These are phyloP conservation scores for Nibea coibor DNA, from an alignment of 2,113 vertebrate genomes.

Conservation along the genomic window DNA sequence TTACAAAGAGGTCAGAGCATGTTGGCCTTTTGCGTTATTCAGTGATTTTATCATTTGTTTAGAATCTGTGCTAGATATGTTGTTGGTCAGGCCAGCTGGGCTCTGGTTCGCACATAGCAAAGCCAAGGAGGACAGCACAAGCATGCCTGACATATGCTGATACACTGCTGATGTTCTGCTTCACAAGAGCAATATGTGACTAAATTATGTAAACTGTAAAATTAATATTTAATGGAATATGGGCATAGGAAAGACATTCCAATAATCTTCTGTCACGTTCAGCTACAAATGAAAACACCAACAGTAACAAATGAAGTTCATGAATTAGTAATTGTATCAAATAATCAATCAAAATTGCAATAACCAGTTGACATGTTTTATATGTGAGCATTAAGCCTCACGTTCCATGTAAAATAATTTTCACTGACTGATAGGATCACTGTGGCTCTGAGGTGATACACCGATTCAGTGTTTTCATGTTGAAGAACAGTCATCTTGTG, in stretches of 20 bases:
- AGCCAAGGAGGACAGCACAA: neutral
- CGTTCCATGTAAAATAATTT: neutral
- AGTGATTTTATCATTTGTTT: slow-evolving; percentile 30
- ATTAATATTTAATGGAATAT: slow-evolving; percentile 52
- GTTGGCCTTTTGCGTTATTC: slow-evolving; percentile 21
- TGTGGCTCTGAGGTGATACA: neutral
- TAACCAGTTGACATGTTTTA: neutral
- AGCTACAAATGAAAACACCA: neutral
- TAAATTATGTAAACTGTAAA: slow-evolving; percentile 59
- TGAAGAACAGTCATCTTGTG: neutral
- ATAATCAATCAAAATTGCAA: neutral
- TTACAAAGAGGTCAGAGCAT: neutral
- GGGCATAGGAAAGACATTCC: neutral
- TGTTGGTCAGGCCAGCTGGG: slow-evolving; percentile 35
- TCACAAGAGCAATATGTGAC: slow-evolving; percentile 39
- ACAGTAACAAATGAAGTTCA: neutral
- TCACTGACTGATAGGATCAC: neutral
- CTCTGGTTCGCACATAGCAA: slow-evolving; percentile 24
- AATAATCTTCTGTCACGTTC: slow-evolving; percentile 1
- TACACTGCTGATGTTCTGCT: slow-evolving; percentile 20
- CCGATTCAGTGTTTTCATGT: neutral
- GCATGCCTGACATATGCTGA: neutral
- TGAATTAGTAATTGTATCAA: neutral
- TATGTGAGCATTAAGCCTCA: neutral
- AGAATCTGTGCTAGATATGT: slow-evolving; percentile 4